Percentiles rank a stretch among this genome's conserved stretches.
phyloP scores from a whole-genome alignment of 2,888 invertebrate species.

The Lasioglossum figueresi region DNA sequence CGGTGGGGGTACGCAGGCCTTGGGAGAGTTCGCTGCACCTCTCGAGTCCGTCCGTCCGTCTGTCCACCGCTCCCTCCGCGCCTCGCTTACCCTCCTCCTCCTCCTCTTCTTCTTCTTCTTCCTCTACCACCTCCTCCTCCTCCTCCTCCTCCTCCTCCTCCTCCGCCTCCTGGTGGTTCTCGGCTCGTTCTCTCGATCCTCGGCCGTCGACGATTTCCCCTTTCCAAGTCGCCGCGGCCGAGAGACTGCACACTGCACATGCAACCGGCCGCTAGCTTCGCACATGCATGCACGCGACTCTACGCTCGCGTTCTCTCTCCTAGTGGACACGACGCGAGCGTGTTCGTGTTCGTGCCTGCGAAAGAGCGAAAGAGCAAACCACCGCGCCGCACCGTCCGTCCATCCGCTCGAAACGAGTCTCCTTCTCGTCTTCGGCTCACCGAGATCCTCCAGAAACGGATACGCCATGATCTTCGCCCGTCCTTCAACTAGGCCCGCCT shows the following conservation, averaged over 20 bases:
- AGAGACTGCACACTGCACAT: slow-evolving; percentile 71
- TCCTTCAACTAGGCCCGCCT: background rate
- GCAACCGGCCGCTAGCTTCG: slow-evolving; percentile 70
- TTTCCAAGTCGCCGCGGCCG: slow-evolving; percentile 74
- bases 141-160: slow-evolving; percentile 46
- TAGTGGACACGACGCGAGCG: slow-evolving; percentile 25
- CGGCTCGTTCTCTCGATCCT: slow-evolving; percentile 73
- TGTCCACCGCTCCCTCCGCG: slow-evolving; percentile 49
- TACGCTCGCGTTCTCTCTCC: slow-evolving; percentile 54
- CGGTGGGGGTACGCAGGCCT: slow-evolving; percentile 79
- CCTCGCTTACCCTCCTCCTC: slow-evolving; percentile 9
- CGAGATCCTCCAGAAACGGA: slow-evolving; percentile 43
- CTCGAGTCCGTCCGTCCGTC: slow-evolving; percentile 78
- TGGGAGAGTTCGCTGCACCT: slow-evolving; percentile 84
- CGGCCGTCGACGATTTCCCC: slow-evolving; percentile 77
- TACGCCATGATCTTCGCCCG: slow-evolving; percentile 64
- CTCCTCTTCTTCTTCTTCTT: slow-evolving; percentile 58
- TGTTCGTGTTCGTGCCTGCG: slow-evolving; percentile 29
- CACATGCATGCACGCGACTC: slow-evolving; percentile 59
- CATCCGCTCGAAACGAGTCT: background rate
- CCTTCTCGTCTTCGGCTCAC: background rate
- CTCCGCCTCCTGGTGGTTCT: slow-evolving; percentile 38
- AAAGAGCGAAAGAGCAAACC: background rate
- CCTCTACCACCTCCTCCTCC: slow-evolving; percentile 73
- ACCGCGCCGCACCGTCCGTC: background rate